Conservation (phyloP, 2,113 vertebrate species). For the Cynocephalus volans region DNA sequence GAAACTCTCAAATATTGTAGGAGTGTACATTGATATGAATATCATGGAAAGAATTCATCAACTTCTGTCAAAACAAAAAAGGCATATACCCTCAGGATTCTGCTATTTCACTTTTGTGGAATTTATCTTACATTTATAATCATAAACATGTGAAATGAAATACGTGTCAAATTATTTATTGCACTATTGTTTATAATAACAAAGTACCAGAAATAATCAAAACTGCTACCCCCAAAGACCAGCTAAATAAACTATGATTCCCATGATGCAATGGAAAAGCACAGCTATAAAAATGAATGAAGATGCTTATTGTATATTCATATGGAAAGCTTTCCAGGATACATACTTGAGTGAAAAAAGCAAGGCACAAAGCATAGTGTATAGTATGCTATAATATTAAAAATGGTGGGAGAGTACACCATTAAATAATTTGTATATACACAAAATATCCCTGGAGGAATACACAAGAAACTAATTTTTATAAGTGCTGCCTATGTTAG, state of each 20-base stretch:
- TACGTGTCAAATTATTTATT: not conserved
- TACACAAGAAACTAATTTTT: not conserved
- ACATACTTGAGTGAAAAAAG: not conserved
- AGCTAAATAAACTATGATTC: not conserved
- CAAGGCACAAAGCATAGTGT: not conserved
- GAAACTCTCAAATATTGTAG: not conserved
- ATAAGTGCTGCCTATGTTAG: not conserved
- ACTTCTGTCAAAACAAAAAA: not conserved
- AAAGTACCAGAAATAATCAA: not conserved
- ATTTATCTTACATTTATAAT: not conserved
- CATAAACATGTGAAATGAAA: not conserved
- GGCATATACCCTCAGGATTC: not conserved
- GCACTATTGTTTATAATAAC: not conserved
- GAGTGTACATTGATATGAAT: too few species aligned
- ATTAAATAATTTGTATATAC: not conserved
- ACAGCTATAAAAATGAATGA: constrained; percentile 31
- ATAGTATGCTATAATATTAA: not conserved
- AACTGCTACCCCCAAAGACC: not conserved
- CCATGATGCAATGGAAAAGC: not conserved
- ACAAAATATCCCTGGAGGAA: constrained; percentile 29
- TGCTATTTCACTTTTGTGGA: not conserved
- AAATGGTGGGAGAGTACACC: not conserved
- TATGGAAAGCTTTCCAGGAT: constrained; percentile 41
- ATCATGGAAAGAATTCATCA: not conserved
- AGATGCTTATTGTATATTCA: not conserved